phyloP scores from a whole-genome alignment of 2,888 invertebrate genomes.

The Limulus polyphemus region DNA sequence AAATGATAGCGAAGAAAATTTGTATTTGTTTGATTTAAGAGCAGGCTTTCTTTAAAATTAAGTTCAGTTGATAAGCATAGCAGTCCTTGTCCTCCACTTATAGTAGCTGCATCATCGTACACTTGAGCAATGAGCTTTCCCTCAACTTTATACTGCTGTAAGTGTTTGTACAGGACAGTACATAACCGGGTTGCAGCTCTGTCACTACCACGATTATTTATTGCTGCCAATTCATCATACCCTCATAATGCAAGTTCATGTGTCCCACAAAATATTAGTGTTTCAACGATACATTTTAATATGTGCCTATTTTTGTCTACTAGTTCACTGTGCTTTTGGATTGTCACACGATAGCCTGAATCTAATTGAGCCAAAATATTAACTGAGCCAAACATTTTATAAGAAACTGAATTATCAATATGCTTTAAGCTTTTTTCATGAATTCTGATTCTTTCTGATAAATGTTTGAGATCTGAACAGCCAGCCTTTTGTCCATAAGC shows the following conservation, averaged over 20 bases:
- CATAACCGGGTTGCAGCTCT: conserved; percentile 22
- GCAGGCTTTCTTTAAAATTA: conserved; percentile 16
- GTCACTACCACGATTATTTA: conserved; percentile 24
- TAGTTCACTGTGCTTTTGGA: too few species aligned
- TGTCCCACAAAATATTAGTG: conserved; percentile 29
- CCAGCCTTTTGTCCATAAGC: too few species aligned
- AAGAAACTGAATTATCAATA: too few species aligned
- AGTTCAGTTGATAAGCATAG: conserved; percentile 22
- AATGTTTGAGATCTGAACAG: too few species aligned
- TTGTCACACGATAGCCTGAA: too few species aligned
- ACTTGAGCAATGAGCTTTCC: conserved; percentile 30
- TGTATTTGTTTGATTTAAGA: neutral
- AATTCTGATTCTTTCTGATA: too few species aligned
- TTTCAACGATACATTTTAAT: too few species aligned
- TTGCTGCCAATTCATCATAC: conserved; percentile 29
- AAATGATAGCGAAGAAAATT: too few species aligned
- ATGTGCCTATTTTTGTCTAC: too few species aligned
- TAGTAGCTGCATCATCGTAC: conserved; percentile 30
- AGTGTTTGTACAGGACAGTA: conserved; percentile 19
- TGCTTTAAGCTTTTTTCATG: too few species aligned
- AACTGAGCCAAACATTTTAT: too few species aligned
- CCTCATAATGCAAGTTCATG: conserved; percentile 32
- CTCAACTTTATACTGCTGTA: conserved; percentile 6
- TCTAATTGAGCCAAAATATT: too few species aligned
- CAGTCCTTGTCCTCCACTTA: conserved; percentile 26